Base-by-base conservation (phyloP, 2,113 vertebrate genomes). In the Sebastes fasciatus region DNA sequence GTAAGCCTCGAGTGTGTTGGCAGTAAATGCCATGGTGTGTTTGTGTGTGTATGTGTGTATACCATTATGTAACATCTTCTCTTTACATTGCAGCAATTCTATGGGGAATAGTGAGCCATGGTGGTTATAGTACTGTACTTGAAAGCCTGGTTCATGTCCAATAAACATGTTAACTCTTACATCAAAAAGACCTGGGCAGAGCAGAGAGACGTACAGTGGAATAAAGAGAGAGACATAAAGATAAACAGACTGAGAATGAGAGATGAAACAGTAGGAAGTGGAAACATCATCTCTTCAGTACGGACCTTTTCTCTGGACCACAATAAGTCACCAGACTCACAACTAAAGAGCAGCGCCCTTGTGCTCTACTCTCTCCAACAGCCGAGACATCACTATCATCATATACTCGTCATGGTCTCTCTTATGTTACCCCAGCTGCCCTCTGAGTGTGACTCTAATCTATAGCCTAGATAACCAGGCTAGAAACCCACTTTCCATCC, bases 401-500 rank as follows among this genome's bases (percentile, higher is more conserved):
- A 57, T 65, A 57, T 65, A 58, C 49, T 66, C 68, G 63, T 72
- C 51, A 75, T 21, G 54, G 52, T 57, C 71, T 52, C 79, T 57
- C 69, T 73, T 80, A 81, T 45, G n/a, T 79, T 45, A 64, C 64
- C 82, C 71, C 34, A 14, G 73, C 62, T 76, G 70, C 73, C 73
- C 80, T 68, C 80, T 64, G 23, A 62, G 58, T 67, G 62, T 10
- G 19, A 77, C 65, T 80, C 17, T 70, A 74, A 83, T 79, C 77
- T 60, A 70, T 5, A 14, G 12, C 51, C 23, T 23, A 34, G 12
- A 77, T 68, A 66, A 61, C 21, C 48, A 68, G 52, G 49, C 69
- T 42, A 70, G 40, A 82, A 94, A 92, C 72, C 88, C 82, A 80
- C 75, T 85, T 92, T 84, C 63, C 9, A 74, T 74, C 74, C 48